These are phyloP conservation scores for Penelope pileata DNA, from an alignment of 2,113 vertebrate genomes.

Conservation along the genomic window DNA sequence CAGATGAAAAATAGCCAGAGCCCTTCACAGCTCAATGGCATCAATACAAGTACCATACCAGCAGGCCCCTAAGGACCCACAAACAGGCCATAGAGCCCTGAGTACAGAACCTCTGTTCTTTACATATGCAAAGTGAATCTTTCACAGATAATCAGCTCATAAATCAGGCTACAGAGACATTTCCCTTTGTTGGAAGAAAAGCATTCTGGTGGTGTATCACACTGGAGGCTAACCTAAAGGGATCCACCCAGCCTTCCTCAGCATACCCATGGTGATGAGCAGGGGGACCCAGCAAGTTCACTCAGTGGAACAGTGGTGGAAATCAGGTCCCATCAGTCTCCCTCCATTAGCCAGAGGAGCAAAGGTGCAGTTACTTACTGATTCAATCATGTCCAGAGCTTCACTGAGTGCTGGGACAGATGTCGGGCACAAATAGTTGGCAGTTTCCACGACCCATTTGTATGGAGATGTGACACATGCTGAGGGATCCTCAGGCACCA, in stretches of 20 bases:
- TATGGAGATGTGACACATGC: conserved; percentile 62
- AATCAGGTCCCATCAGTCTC: neutral
- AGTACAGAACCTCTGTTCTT: neutral
- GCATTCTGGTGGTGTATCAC: neutral
- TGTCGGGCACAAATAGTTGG: conserved; percentile 84
- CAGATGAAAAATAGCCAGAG: neutral
- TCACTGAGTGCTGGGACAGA: conserved; percentile 84
- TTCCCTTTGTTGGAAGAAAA: neutral
- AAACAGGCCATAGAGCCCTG: neutral
- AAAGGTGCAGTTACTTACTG: conserved; percentile 77
- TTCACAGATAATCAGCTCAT: neutral
- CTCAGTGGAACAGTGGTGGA: neutral
- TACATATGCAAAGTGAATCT: neutral
- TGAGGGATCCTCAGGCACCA: conserved; percentile 54
- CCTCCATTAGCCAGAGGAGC: neutral
- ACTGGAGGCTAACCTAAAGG: neutral
- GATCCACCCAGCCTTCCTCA: neutral
- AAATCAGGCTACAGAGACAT: neutral
- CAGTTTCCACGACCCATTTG: conserved; percentile 91
- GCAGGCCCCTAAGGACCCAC: neutral
- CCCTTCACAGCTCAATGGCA: neutral
- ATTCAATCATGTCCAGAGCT: conserved; percentile 93
- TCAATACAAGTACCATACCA: neutral
- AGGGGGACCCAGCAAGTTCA: neutral
- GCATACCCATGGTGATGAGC: neutral